These are phyloP conservation scores for Spondyliosoma cantharus DNA, from an alignment of 2,797 vertebrate species.

Conservation along the genomic window DNA sequence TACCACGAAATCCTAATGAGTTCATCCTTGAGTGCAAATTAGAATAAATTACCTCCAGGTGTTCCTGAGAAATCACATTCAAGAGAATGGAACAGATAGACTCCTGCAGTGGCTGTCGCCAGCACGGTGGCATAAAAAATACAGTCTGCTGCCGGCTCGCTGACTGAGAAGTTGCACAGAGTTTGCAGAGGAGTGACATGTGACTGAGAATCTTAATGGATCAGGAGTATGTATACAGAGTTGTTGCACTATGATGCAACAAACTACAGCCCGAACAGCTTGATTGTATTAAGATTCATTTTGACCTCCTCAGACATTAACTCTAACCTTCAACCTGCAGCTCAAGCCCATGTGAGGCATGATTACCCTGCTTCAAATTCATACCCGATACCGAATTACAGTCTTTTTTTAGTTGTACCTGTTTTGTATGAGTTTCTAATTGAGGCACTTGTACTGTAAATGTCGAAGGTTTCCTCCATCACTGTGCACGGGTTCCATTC, in stretches of 20 bases:
- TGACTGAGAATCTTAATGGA: slow-evolving; percentile 12
- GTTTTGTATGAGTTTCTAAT: slow-evolving; percentile 6
- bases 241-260: slow-evolving; percentile 16
- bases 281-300: slow-evolving; percentile 46
- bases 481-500: not conserved
- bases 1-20: no score
- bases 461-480: not conserved
- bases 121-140: not conserved
- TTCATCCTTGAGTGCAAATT: no score
- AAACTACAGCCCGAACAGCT: not conserved
- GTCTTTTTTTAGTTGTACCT: not conserved
- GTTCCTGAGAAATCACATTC: no score
- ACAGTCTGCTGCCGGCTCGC: slow-evolving; percentile 30
- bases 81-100: no score
- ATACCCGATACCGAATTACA: not conserved
- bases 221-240: slow-evolving; percentile 6
- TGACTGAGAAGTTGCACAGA: slow-evolving; percentile 17
- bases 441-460: slow-evolving; percentile 1
- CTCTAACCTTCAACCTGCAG: slow-evolving; percentile 21
- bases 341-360: not conserved
- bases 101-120: no score
- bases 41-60: no score
- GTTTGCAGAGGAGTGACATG: slow-evolving; percentile 19
- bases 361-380: slow-evolving; percentile 15
- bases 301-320: slow-evolving; percentile 14